Conservation (phyloP, 2,797 vertebrate species). For the Natrix natrix region DNA sequence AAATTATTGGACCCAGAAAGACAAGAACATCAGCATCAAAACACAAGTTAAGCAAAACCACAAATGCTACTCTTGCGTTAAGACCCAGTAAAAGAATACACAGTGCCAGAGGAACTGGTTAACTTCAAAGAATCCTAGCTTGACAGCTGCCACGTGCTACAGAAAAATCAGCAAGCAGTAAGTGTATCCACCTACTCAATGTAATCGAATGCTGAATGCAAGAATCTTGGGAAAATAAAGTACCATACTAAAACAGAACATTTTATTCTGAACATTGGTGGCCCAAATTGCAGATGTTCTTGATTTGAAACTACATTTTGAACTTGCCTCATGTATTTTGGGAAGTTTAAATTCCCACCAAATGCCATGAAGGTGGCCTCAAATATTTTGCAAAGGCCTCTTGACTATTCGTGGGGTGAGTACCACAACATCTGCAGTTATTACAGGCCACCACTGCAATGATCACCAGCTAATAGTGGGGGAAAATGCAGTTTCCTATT, state of each 20-base stretch:
- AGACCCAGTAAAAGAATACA: neutral
- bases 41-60: neutral
- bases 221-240: neutral
- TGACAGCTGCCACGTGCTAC: neutral
- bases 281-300: neutral
- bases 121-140: neutral
- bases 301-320: neutral
- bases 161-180: neutral
- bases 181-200: neutral
- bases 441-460: neutral
- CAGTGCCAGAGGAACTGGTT: neutral
- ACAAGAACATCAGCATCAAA: neutral
- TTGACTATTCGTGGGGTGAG: neutral
- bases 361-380: neutral
- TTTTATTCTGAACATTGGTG: neutral
- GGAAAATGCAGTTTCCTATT: neutral
- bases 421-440: neutral
- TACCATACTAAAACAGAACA: neutral
- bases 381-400: neutral
- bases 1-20: neutral
- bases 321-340: neutral
- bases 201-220: neutral
- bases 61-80: neutral
- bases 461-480: neutral
- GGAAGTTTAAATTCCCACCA: neutral